Base-by-base conservation (phyloP, 1,140 invertebrate species). In the Penaeus japonicus region DNA sequence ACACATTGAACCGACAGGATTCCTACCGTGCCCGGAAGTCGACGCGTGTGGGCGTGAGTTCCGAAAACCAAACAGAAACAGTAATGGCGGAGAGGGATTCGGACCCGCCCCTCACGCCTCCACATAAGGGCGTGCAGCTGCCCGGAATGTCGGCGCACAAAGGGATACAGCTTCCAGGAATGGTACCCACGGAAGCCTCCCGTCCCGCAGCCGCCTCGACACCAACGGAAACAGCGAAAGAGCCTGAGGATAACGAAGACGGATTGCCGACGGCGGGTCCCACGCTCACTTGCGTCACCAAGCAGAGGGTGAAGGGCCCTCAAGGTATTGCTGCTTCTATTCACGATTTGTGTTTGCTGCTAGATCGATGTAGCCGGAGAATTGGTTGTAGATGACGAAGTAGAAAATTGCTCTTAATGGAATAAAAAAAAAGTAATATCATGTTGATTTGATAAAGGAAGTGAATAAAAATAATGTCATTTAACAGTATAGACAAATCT, bases 301-400 rank as follows among this genome's bases (percentile, higher is more conserved):
- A 88, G 54, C 30, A 47, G 47, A 75, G 86, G 39, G 81, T 83
- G 53, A 88, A 83, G 30, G 86, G 86, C 30, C 86, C 86, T 32
- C 86, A 88, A 88, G 86, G 86, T 88, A 78, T 17, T 32, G 17
- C 47, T 47, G 47, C 10, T 47, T 12, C 47, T 47, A 47, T 47
- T 47, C 47, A 47, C 10, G 47, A 47, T 15, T 47, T 15, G 5
- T 12, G 15, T 12, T 47, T 10, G 15, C 47, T 47, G 47, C 47
- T 12, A 4, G 10, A 47, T 47, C 10, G 10, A 47, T 47, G 47
- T 47, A 12, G 47, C 47, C 15, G 15, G 47, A 47, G 10, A 47
- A 47, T 12, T 47, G 10, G 47, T 47, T 15, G 10, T 15, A 12
- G 5, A 4, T 47, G 47, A 15, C 47, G 47, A 47, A 47, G 5